Conservation (phyloP, 2,797 vertebrate genomes). For the Apogon talboti region DNA sequence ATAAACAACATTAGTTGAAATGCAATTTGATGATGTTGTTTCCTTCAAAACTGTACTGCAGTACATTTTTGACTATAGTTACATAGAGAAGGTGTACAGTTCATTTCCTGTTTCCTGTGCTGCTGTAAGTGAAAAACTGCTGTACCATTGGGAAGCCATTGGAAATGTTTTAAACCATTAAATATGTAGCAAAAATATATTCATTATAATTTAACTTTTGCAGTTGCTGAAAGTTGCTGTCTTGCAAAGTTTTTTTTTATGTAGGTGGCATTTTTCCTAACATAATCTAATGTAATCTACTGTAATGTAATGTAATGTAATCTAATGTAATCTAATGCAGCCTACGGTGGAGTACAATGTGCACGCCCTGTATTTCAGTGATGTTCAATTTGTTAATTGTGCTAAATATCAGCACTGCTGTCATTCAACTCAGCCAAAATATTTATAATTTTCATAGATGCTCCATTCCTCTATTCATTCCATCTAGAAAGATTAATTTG, state of each 20-base stretch:
- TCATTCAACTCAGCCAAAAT: constrained; percentile 3
- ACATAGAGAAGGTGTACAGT: neutral
- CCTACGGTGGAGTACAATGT: neutral
- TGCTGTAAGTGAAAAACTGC: no score
- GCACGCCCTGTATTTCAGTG: neutral
- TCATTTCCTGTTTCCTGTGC: no score
- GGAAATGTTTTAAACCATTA: no score
- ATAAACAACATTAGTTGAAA: constrained; percentile 1
- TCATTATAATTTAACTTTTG: no score
- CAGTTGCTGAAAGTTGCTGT: no score
- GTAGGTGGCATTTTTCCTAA: neutral
- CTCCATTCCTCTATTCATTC: neutral
- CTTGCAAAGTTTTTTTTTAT: no score
- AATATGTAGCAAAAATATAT: no score
- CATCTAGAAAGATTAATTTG: neutral
- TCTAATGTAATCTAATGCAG: constrained; percentile 10
- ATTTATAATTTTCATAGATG: neutral
- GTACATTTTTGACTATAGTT: constrained; percentile 4
- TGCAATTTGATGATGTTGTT: neutral
- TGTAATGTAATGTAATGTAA: constrained; percentile 28
- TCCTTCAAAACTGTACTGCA: neutral
- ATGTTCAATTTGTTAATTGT: neutral
- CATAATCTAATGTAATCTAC: constrained; percentile 18
- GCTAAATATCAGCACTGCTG: neutral
- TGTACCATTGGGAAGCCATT: no score